phyloP scores from a whole-genome alignment of 2,888 invertebrate species.

The Metacarcinus magister region DNA sequence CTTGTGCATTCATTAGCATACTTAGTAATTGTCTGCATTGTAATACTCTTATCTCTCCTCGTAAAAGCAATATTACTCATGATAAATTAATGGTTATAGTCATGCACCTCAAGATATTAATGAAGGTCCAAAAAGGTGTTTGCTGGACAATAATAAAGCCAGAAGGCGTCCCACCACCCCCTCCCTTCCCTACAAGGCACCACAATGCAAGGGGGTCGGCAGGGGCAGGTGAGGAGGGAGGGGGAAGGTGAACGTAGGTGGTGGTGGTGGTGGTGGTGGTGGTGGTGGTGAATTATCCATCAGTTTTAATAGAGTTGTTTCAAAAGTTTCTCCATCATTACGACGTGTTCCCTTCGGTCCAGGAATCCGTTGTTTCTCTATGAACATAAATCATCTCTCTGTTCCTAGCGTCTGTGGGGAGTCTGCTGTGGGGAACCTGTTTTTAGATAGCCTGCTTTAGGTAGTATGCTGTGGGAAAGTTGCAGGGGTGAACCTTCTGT shows the following conservation, averaged over 20 bases:
- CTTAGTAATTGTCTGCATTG: neutral
- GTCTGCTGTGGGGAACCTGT: neutral
- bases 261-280: neutral
- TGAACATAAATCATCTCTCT: neutral
- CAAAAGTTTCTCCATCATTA: neutral
- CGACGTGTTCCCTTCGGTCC: neutral
- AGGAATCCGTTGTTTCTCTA: neutral
- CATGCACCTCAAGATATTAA: neutral
- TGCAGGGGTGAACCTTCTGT: neutral
- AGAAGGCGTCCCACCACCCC: neutral
- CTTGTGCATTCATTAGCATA: neutral
- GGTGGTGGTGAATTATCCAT: neutral
- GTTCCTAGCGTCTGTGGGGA: neutral
- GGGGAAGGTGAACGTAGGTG: neutral
- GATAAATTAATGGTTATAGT: neutral
- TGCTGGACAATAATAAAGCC: neutral
- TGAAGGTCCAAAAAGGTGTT: neutral
- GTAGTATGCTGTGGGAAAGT: neutral
- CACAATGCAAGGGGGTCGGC: neutral
- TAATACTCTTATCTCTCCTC: neutral
- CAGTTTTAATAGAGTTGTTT: constrained; percentile 1
- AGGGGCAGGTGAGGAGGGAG: neutral
- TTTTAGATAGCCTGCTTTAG: neutral
- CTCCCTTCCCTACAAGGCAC: neutral
- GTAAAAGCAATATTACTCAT: neutral